Percentiles rank a stretch among this genome's conserved stretches.
These are phyloP conservation scores for Ectemnius cavifrons DNA, from an alignment of 2,888 invertebrate genomes.

Conservation along the genomic window DNA sequence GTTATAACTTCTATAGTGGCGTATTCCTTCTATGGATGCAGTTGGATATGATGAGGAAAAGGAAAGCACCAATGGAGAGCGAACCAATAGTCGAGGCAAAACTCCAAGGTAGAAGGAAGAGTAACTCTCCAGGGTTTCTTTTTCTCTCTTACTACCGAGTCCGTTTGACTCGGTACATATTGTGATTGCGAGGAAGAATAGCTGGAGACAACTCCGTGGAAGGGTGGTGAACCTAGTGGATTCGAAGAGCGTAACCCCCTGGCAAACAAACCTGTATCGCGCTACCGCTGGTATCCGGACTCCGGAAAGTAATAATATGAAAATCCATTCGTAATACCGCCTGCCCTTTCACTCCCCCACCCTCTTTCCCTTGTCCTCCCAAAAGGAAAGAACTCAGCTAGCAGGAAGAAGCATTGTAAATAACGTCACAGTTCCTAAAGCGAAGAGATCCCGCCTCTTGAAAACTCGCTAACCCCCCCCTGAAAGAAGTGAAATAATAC, in stretches of 20 bases:
- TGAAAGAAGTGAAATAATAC: too few relatives aligned
- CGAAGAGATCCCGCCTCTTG: constrained; percentile 21
- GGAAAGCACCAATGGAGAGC: too few relatives aligned
- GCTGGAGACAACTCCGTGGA: not conserved
- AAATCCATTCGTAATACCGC: constrained; percentile 61
- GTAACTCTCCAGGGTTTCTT: too few relatives aligned
- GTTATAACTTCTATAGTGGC: too few relatives aligned
- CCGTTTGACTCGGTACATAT: constrained; percentile 4
- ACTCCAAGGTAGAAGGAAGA: too few relatives aligned
- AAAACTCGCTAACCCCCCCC: not conserved
- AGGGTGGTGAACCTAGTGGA: constrained; percentile 5
- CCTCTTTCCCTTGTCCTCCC: constrained; percentile 17
- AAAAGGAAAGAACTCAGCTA: constrained; percentile 19
- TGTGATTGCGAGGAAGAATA: not conserved
- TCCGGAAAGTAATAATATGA: constrained; percentile 63
- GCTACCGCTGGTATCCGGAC: constrained; percentile 14
- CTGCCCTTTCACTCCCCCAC: too few relatives aligned
- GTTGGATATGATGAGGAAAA: too few relatives aligned
- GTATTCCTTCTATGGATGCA: too few relatives aligned
- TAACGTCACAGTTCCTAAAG: constrained; percentile 22
- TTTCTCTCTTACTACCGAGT: not conserved
- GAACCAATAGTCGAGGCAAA: too few relatives aligned
- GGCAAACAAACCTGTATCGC: constrained; percentile 36
- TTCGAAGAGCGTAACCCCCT: not conserved
- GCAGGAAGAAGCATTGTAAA: constrained; percentile 30